Percentiles rank a stretch among this genome's conserved stretches.
Evolutionary conservation across 2,113 vertebrate genomes (phyloP).

Genomic region (Elanus axillaris): DNA sequence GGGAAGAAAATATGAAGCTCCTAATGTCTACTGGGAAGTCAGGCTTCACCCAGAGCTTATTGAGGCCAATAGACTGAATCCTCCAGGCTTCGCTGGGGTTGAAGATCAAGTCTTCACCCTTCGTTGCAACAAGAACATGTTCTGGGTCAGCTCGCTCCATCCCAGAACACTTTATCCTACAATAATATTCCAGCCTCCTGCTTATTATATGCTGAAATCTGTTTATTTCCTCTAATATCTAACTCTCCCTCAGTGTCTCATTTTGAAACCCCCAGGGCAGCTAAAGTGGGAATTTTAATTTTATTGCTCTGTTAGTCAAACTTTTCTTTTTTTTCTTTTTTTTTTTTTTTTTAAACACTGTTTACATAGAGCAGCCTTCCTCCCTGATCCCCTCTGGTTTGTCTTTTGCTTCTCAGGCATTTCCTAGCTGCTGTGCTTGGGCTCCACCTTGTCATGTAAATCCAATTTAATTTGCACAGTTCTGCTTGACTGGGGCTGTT

Average conservation of each 20-base stretch:
- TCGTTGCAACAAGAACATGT: not conserved
- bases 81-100: not conserved
- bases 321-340: not conserved
- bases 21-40: not conserved
- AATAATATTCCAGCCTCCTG: slow-evolving; percentile 42
- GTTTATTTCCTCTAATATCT: slow-evolving; percentile 60
- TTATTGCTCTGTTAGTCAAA: slow-evolving; percentile 52
- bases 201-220: slow-evolving; percentile 41
- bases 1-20: not conserved
- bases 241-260: slow-evolving; percentile 21
- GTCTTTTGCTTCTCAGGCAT: slow-evolving; percentile 46
- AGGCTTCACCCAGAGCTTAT: not conserved
- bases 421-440: slow-evolving; percentile 49
- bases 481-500: slow-evolving; percentile 68
- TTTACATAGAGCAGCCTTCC: slow-evolving; percentile 30
- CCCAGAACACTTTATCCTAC: slow-evolving; percentile 55
- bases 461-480: slow-evolving; percentile 79
- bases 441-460: slow-evolving; percentile 68
- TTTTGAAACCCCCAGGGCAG: slow-evolving; percentile 45
- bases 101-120: slow-evolving; percentile 22
- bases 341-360: not conserved
- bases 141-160: not conserved
- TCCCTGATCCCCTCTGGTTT: not conserved
- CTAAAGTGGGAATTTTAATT: slow-evolving; percentile 60
- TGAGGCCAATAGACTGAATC: not conserved